phyloP scores from a whole-genome alignment of 2,113 vertebrate genomes.

The Melospiza georgiana region DNA sequence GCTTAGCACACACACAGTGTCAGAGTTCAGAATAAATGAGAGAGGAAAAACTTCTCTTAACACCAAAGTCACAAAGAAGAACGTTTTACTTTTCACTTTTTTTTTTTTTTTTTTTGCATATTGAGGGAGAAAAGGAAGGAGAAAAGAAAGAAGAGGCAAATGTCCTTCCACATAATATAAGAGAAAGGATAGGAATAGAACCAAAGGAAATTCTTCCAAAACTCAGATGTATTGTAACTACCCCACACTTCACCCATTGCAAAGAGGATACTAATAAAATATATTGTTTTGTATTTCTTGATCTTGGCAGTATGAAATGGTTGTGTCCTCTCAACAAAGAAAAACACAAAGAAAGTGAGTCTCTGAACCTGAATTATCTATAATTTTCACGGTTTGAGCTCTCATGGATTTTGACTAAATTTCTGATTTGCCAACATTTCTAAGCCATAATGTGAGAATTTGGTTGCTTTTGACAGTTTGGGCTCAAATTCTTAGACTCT shows the following conservation, averaged over 20 bases:
- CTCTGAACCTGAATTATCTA: not conserved
- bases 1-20: not conserved
- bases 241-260: not conserved
- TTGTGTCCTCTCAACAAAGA: not conserved
- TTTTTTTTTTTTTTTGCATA: not conserved
- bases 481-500: not conserved
- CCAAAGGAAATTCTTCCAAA: not conserved
- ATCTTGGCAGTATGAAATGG: not conserved
- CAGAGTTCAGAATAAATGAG: not conserved
- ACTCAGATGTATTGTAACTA: not conserved
- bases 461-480: not conserved
- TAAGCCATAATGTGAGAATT: not conserved
- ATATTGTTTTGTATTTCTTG: not conserved
- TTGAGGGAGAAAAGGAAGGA: rapidly evolving
- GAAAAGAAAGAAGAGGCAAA: not conserved
- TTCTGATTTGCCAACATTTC: not conserved
- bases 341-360: not conserved
- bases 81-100: not conserved
- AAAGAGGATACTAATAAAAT: not conserved
- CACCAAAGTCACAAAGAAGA: not conserved
- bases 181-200: not conserved
- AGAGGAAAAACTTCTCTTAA: not conserved
- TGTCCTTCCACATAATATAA: not conserved
- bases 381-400: not conserved
- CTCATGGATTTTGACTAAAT: not conserved